Conservation (phyloP, 2,797 vertebrate species). For the Ctenosaura bakeri region DNA sequence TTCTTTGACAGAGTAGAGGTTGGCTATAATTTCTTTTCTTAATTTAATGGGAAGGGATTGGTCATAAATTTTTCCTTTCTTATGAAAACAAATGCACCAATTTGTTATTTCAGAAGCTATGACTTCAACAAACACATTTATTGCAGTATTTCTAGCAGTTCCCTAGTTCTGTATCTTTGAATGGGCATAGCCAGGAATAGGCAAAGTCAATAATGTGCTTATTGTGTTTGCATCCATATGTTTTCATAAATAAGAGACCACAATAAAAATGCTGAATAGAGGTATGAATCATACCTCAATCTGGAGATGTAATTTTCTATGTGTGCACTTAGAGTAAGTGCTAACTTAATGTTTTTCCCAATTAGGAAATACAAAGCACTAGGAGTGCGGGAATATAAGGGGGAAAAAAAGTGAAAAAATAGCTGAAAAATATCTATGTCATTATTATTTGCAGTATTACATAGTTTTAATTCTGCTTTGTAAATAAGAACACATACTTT, state of each 20-base stretch:
- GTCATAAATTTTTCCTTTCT: too few relatives aligned
- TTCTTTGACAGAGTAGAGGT: too few relatives aligned
- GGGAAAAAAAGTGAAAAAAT: accelerated
- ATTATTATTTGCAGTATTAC: background rate
- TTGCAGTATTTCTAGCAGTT: conserved; percentile 12
- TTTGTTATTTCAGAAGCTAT: conserved; percentile 16
- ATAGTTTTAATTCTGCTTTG: background rate
- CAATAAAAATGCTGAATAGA: conserved; percentile 46
- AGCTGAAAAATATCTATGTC: background rate
- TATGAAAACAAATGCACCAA: conserved; percentile 7
- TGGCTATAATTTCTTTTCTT: too few relatives aligned
- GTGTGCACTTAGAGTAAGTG: conserved; percentile 41
- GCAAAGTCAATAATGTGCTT: conserved; percentile 46
- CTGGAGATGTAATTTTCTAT: conserved; percentile 39
- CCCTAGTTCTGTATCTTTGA: background rate
- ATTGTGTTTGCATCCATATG: conserved; percentile 17
- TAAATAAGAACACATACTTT: background rate
- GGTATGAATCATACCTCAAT: conserved; percentile 33
- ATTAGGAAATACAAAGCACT: background rate
- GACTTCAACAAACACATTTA: conserved; percentile 28
- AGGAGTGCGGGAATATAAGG: background rate
- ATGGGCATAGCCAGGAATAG: background rate
- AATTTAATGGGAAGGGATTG: too few relatives aligned
- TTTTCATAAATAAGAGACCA: background rate
- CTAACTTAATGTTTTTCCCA: background rate